Conservation (phyloP, 2,888 invertebrate genomes). For the Euplagia quadripunctaria region DNA sequence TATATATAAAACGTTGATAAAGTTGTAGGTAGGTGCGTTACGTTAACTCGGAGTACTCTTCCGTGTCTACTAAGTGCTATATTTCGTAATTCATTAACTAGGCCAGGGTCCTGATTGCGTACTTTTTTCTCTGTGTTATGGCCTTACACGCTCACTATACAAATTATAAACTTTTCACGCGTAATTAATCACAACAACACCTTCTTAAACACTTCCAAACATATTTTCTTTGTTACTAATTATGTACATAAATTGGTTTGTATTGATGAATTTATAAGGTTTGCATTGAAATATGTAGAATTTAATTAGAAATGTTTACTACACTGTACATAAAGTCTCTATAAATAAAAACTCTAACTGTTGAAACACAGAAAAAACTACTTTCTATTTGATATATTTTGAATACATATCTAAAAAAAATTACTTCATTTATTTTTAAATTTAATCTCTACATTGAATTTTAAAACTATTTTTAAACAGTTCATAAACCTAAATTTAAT, state of each 20-base stretch:
- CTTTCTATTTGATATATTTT: not conserved
- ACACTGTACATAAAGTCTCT: not conserved
- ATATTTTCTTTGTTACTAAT: conserved; percentile 42
- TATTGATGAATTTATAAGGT: conserved; percentile 8
- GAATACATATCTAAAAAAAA: not conserved
- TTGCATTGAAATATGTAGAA: conserved; percentile 10
- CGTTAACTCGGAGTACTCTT: conserved; percentile 74
- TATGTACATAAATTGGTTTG: conserved; percentile 22
- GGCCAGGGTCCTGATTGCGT: conserved; percentile 85
- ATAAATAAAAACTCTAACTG: not conserved
- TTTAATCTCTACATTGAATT: not conserved
- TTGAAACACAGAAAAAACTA: not conserved
- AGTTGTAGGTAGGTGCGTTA: conserved; percentile 69
- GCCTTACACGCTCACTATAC: conserved; percentile 52
- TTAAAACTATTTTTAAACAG: not conserved
- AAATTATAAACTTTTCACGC: conserved; percentile 38
- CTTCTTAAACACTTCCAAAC: conserved; percentile 23
- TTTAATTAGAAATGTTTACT: not conserved
- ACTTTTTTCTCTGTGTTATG: conserved; percentile 68
- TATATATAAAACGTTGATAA: conserved; percentile 83
- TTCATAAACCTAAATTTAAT: not conserved
- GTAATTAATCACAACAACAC: conserved; percentile 44
- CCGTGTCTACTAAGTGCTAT: conserved; percentile 77
- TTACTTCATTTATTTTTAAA: not conserved
- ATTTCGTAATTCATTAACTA: conserved; percentile 85